These are phyloP conservation scores for Odontophorus gujanensis DNA, from an alignment of 2,113 vertebrate species.

Conservation along the genomic window DNA sequence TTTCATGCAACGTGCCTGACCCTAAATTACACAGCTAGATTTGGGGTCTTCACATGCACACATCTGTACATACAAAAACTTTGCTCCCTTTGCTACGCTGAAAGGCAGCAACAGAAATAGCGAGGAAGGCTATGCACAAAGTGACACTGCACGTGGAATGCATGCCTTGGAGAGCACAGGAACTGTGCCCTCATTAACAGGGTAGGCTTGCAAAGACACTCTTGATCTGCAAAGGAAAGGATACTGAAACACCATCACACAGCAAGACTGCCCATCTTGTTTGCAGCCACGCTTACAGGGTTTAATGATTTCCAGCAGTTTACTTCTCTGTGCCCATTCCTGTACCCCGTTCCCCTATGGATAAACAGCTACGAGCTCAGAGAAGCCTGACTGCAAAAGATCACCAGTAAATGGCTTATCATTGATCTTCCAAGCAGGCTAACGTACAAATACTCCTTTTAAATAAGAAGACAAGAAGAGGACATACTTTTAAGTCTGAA, in stretches of 20 bases:
- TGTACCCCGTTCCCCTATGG: not conserved
- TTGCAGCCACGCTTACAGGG: not conserved
- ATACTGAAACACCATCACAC: not conserved
- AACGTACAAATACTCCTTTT: not conserved
- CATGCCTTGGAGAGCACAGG: not conserved
- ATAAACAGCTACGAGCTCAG: not conserved
- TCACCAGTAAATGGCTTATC: not conserved
- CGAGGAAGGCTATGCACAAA: fast-evolving
- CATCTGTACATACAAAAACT: not conserved
- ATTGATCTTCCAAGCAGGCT: not conserved
- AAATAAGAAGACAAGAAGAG: not conserved
- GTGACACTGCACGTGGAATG: not conserved
- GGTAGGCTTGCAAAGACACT: not conserved
- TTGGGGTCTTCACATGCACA: not conserved
- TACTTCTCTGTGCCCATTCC: not conserved
- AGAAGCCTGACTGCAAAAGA: not conserved
- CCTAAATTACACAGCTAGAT: not conserved
- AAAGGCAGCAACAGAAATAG: not conserved
- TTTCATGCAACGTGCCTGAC: not conserved
- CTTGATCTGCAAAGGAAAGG: not conserved
- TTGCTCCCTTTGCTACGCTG: not conserved
- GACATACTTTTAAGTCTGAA: not conserved
- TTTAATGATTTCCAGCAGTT: constrained; percentile 1
- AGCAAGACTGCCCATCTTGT: not conserved
- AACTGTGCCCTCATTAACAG: not conserved